phyloP scores from a whole-genome alignment of 2,797 vertebrate species.

The Enteromius viviparus region DNA sequence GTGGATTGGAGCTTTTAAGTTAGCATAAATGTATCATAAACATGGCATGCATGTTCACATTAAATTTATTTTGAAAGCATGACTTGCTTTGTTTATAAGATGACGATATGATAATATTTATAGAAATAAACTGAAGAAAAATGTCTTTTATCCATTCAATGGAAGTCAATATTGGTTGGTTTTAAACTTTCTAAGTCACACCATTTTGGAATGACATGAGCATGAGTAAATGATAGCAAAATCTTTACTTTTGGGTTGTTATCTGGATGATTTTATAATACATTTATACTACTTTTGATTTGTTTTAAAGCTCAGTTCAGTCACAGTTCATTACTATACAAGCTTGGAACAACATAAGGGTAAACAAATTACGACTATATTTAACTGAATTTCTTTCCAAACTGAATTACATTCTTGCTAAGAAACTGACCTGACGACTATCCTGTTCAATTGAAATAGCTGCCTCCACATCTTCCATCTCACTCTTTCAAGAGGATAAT shows the following conservation, averaged over 20 bases:
- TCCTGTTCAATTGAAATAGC: neutral
- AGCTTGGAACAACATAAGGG: neutral
- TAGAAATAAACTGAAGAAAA: neutral
- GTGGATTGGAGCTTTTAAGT: too few relatives aligned
- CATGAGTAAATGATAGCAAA: neutral
- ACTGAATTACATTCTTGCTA: neutral
- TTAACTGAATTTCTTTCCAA: neutral
- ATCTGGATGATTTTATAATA: neutral
- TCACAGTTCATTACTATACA: neutral
- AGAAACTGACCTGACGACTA: neutral
- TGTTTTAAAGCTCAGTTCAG: neutral
- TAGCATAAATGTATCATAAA: neutral
- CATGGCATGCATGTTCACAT: neutral
- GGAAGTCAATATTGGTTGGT: neutral
- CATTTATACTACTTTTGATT: neutral
- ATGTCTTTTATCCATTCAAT: neutral
- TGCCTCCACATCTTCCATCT: constrained; percentile 7
- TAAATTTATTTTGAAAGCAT: neutral
- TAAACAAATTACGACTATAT: neutral
- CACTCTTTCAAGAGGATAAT: constrained; percentile 29
- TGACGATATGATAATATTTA: neutral
- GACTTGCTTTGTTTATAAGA: neutral
- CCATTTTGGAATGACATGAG: neutral
- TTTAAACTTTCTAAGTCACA: neutral
- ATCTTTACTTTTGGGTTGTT: neutral